These are phyloP conservation scores for Thamnaconus septentrionalis DNA, from an alignment of 2,113 vertebrate species.

Conservation along the genomic window DNA sequence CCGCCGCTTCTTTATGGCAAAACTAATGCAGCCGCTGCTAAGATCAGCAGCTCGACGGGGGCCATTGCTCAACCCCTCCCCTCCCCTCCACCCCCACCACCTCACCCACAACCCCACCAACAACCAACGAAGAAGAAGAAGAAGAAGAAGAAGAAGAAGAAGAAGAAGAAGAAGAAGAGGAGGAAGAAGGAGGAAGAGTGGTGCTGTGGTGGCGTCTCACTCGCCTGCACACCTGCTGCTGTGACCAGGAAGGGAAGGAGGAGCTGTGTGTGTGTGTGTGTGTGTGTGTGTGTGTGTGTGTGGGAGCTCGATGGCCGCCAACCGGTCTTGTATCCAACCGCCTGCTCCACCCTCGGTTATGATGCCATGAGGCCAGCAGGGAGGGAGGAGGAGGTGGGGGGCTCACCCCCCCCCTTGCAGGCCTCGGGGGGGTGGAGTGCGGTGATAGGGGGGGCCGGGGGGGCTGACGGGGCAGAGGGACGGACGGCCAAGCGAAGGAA, in stretches of 20 bases:
- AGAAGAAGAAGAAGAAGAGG: conserved; percentile 32
- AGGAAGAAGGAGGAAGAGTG: conserved; percentile 34
- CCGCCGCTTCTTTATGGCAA: conserved; percentile 69
- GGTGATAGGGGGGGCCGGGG: conserved; percentile 22
- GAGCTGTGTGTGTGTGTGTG: conserved; percentile 5
- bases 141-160: conserved; percentile 29
- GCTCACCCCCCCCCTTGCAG: conserved; percentile 47
- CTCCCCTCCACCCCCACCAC: no score
- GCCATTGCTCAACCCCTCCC: conserved; percentile 50
- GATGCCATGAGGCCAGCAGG: conserved; percentile 12
- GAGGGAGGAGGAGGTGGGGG: conserved; percentile 34
- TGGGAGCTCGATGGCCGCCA: conserved; percentile 47
- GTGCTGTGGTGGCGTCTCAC: neutral
- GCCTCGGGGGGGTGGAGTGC: conserved; percentile 35
- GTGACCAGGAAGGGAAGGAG: conserved; percentile 32
- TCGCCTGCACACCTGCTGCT: conserved; percentile 20
- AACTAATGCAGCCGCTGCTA: conserved; percentile 68
- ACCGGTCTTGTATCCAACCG: conserved; percentile 51
- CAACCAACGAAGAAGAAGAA: conserved; percentile 39
- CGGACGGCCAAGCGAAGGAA: conserved; percentile 53
- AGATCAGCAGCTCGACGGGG: conserved; percentile 65
- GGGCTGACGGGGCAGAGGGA: conserved; percentile 55
- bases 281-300: conserved; percentile 1
- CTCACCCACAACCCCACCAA: no score
- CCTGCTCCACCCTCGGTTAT: conserved; percentile 9